Evolutionary conservation across 1,140 invertebrate species (phyloP).

Genomic region (Pachyrhynchus sulphureomaculatus): DNA sequence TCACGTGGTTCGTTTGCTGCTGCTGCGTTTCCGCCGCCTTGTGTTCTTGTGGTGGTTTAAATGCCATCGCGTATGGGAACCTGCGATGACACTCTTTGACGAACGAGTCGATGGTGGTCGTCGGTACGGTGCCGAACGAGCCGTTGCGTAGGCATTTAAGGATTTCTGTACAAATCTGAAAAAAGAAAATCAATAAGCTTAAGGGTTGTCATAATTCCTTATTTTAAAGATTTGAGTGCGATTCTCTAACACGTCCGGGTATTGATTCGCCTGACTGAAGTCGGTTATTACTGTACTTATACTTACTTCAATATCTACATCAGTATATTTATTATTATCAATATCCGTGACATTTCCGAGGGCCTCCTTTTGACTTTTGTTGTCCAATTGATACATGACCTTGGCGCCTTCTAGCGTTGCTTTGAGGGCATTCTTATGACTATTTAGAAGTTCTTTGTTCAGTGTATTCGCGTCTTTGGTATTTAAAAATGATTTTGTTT

Average conservation of each 20-base stretch:
- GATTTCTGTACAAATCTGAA: constrained; percentile 74
- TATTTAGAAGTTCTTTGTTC: constrained; percentile 70
- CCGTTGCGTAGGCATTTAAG: constrained; percentile 73
- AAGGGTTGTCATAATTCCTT: constrained; percentile 3
- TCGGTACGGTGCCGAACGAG: constrained; percentile 71
- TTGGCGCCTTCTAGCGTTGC: constrained; percentile 71
- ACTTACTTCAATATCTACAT: constrained; percentile 60
- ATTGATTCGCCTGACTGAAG: too few species aligned
- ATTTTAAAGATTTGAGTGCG: background rate
- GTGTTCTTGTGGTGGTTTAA: constrained; percentile 46
- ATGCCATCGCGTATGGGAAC: constrained; percentile 74
- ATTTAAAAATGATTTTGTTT: constrained; percentile 66
- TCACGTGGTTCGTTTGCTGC: constrained; percentile 28
- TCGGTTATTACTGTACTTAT: too few species aligned
- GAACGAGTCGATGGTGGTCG: constrained; percentile 67
- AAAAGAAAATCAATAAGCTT: constrained; percentile 4
- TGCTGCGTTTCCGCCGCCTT: constrained; percentile 6
- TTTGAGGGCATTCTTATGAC: constrained; percentile 63
- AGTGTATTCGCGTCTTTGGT: constrained; percentile 63
- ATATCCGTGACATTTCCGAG: constrained; percentile 64
- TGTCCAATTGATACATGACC: constrained; percentile 69
- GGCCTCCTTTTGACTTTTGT: constrained; percentile 60
- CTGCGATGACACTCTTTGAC: constrained; percentile 68
- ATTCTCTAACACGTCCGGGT: background rate
- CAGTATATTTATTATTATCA: constrained; percentile 57